Base-by-base conservation (phyloP, 2,888 invertebrate genomes). In the Oxystoma pomonae region DNA sequence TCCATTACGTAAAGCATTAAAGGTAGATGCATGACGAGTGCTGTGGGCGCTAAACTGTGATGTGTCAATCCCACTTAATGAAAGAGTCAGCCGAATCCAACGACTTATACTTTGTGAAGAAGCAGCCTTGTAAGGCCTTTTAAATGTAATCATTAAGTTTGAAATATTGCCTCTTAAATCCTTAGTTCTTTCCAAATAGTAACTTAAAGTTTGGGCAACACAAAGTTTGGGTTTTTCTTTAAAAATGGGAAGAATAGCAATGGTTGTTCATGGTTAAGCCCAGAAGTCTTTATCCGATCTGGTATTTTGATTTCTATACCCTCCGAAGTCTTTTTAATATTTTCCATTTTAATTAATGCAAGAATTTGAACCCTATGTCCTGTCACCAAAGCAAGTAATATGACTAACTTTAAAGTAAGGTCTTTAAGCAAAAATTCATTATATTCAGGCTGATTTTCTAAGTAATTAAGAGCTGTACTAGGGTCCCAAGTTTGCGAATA, bases 11-110 rank as follows among this genome's bases (percentile, higher is more conserved):
- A 64, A 63, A 2, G 72, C 72, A 9, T 68, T 65, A 9, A 72
- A 74, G 2, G 72, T 72, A 1, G 71, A 64, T 2, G 71, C 73
- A 35, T 73, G 51, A 70, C 70, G 53, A 53, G 53, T 53, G 18
- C 53, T 53, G n/a, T 52, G 52, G 22, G 60, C 65, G 57, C 60
- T 55, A 50, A 35, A 53, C 50, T 52, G 55, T 58, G 57, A 20
- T 19, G 59, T 55, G 17, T 57, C 51, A 1, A 73, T 7, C 9
- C 71, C 73, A 63, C 70, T 68, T 20, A 65, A 62, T 12, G 57
- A 57, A n/a, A 67, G 56, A 1, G 63, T 59, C 16, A 17, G 20
- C 22, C 62, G 65, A 20, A 67, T 50, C 66, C 66, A 67, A 17
- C 62, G 60, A 58, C 59, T 19, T 16, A 67, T 61, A 5, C 62